Conservation (phyloP, 2,113 vertebrate genomes). For the Notarius lentiginosus region DNA sequence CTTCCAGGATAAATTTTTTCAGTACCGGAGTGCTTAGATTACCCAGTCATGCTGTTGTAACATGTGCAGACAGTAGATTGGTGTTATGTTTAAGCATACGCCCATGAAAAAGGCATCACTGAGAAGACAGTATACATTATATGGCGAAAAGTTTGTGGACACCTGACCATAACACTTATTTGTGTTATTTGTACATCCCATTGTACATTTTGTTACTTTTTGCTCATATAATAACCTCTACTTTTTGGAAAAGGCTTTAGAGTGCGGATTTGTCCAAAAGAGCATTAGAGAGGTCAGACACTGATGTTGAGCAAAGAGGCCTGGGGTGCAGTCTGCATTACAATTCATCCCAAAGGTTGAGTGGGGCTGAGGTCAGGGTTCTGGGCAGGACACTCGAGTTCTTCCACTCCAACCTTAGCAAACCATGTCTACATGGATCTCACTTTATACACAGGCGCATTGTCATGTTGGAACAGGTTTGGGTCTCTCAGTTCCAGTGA, state of each 20-base stretch:
- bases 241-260: neutral
- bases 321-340: neutral
- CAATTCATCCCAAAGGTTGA: neutral
- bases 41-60: neutral
- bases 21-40: neutral
- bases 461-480: no score
- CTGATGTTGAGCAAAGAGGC: neutral
- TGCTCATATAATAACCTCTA: neutral
- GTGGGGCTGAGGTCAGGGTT: neutral
- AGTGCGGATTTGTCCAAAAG: neutral
- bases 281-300: neutral
- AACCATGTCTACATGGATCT: no score
- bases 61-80: neutral
- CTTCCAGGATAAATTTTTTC: neutral
- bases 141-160: no score
- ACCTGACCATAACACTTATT: neutral
- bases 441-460: no score
- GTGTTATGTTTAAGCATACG: neutral
- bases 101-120: no score
- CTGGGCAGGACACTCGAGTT: no score
- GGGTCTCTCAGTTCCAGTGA: no score
- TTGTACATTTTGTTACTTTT: neutral
- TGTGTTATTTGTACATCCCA: neutral
- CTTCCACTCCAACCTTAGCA: no score
- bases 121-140: no score